Conservation (phyloP, 2,888 invertebrate species). For the Mythimna pallens region DNA sequence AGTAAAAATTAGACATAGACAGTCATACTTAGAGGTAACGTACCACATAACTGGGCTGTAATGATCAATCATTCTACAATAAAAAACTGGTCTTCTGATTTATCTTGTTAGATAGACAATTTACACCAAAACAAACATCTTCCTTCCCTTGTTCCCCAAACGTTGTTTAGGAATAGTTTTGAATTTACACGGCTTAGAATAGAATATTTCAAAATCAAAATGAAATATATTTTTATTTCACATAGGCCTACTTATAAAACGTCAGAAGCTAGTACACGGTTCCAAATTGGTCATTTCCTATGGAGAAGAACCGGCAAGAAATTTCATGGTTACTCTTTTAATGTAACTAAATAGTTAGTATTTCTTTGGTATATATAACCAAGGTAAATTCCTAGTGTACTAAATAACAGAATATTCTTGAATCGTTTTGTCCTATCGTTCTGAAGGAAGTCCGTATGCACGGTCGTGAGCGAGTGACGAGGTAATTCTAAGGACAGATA, state of each 20-base stretch:
- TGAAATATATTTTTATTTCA: too few relatives aligned
- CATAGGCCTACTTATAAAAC: too few relatives aligned
- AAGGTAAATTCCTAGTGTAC: constrained; percentile 10
- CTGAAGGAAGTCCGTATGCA: constrained; percentile 18
- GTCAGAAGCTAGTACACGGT: too few relatives aligned
- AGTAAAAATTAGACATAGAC: too few relatives aligned
- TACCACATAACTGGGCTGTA: not conserved
- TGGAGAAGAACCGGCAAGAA: too few relatives aligned
- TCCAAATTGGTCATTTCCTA: too few relatives aligned
- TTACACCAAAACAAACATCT: too few relatives aligned
- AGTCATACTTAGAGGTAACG: not conserved
- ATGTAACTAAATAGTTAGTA: not conserved
- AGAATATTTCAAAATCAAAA: not conserved
- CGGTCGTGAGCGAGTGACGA: constrained; percentile 38
- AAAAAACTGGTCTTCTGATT: too few relatives aligned
- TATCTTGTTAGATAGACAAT: not conserved
- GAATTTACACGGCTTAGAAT: not conserved
- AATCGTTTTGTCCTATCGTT: constrained; percentile 9
- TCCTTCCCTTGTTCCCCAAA: not conserved
- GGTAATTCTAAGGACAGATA: constrained; percentile 16
- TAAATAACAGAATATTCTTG: constrained; percentile 6
- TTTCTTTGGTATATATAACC: not conserved
- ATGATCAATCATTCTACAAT: too few relatives aligned
- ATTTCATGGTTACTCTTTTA: too few relatives aligned
- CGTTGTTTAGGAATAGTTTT: not conserved